Evolutionary conservation across 2,888 invertebrate genomes (phyloP).

Genomic region (Eumerus sabulonum): DNA sequence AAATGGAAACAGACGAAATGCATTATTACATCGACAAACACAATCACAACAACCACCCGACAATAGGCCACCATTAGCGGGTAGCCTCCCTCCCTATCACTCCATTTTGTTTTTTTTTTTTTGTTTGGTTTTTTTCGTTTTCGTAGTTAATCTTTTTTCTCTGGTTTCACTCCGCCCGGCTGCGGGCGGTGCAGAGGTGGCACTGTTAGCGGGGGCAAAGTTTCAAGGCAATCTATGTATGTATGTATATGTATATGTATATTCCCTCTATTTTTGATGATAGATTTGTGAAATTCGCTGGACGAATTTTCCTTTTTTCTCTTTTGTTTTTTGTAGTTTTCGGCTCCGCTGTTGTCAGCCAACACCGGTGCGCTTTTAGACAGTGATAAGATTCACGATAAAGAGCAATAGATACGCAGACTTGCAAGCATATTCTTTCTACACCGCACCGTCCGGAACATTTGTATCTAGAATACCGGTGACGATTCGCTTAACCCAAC

Average conservation of each 20-base stretch:
- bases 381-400: no score
- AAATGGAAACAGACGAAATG: constrained; percentile 47
- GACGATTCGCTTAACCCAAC: no score
- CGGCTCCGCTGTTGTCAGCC: constrained; percentile 3
- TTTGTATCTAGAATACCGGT: no score
- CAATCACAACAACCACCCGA: constrained; percentile 38
- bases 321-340: constrained; percentile 11
- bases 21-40: constrained; percentile 51
- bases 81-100: constrained; percentile 12
- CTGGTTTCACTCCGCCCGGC: constrained; percentile 11
- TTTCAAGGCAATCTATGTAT: constrained; percentile 58
- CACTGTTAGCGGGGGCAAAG: constrained; percentile 40
- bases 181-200: constrained; percentile 13
- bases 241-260: no score
- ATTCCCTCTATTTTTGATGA: constrained; percentile 19
- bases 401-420: no score
- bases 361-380: not conserved
- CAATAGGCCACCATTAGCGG: constrained; percentile 18
- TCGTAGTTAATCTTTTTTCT: constrained; percentile 51
- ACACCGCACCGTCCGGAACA: not conserved
- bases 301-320: not conserved
- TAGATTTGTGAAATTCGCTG: not conserved
- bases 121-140: constrained; percentile 6
- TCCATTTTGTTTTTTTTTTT: not conserved
- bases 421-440: not conserved